Base-by-base conservation (phyloP, 2,888 invertebrate genomes). In the Acheta domesticus region DNA sequence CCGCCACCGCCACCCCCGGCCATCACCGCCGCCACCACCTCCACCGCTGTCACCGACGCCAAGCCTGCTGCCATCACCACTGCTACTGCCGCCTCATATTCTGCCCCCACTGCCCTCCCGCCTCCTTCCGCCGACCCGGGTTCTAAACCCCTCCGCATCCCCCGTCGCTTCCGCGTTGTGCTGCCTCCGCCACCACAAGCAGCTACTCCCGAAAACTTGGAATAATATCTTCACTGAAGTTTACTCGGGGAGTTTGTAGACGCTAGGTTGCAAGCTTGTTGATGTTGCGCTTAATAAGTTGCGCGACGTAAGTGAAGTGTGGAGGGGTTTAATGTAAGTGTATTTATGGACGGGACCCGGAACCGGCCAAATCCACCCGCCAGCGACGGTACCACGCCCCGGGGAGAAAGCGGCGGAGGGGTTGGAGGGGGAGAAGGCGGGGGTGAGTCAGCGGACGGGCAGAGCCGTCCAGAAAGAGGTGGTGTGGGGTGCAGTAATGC, bases 231-330 rank as follows among this genome's bases (percentile, higher is more conserved):
- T 62, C 62, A 62, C 16, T 62, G 62, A 62, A 62, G 62, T 62
- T 62, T 62, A 62, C 62, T n/a, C 62, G 16, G 62, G n/a, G 62
- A 62, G 62, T 62, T 62, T 62, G 62, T 62, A 19, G 62, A 36
- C 36, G 62, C n/a, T 62, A n/a, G 16, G 62, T n/a, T 62, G 62
- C 62, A n/a, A 62, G 62, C 62, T 62, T 62, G 62, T 62, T 62
- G 62, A 62, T 62, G 62, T 62, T 19, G 62, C 62, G 62, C 62
- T 62, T 62, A 62, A 62, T 62, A 62, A 62, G 62, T 62, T 62
- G 62, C 62, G 62, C 62, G 62, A 62, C 62, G 62, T 62, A 62
- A 62, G 62, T 62, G 62, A 62, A 62, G 62, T 62, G 62, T 16
- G n/a, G 62, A 62, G n/a, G 62, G 36, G 62, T 62, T 62, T 62